A percentile compares a stretch with the other conserved stretches of the same genome.
Conservation (phyloP, 2,797 vertebrate species). For the Lophura swinhoii region DNA sequence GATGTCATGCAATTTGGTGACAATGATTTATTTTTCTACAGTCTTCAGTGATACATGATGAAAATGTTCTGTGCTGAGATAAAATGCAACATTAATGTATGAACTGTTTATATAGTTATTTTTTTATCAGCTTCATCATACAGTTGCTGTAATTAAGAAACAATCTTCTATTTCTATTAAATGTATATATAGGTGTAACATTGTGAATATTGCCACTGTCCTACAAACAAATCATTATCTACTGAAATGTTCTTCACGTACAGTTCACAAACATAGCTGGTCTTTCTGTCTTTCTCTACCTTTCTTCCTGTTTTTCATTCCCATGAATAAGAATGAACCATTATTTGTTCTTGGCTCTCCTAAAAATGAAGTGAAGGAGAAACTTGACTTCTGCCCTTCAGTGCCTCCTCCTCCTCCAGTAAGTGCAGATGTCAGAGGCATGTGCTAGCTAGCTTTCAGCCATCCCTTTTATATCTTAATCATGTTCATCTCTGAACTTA, state of each 20-base stretch:
- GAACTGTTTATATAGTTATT: neutral
- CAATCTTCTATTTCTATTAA: neutral
- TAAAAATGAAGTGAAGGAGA: conserved; percentile 2
- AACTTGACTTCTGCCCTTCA: conserved; percentile 21
- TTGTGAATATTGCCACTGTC: neutral
- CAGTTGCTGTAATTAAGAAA: neutral
- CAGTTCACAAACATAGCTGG: neutral
- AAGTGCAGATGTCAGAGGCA: conserved; percentile 35
- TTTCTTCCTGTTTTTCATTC: conserved; percentile 25
- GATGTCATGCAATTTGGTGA: neutral
- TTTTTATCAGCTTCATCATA: neutral
- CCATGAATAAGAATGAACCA: conserved; percentile 8
- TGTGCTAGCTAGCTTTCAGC: conserved; percentile 2
- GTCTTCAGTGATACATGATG: conserved; percentile 1
- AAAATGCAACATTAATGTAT: neutral
- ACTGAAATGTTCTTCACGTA: neutral
- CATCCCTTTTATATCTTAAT: conserved; percentile 27
- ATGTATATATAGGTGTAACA: neutral
- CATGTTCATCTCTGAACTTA: conserved; percentile 9
- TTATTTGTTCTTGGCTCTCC: conserved; percentile 21
- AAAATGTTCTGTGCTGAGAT: neutral
- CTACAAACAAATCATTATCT: neutral
- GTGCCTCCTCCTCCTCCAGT: conserved; percentile 1
- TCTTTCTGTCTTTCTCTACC: neutral
- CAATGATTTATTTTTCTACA: neutral